A percentile compares a stretch with the other conserved stretches of the same genome.
Conservation (phyloP, 2,113 vertebrate genomes). For the Clinocottus analis region DNA sequence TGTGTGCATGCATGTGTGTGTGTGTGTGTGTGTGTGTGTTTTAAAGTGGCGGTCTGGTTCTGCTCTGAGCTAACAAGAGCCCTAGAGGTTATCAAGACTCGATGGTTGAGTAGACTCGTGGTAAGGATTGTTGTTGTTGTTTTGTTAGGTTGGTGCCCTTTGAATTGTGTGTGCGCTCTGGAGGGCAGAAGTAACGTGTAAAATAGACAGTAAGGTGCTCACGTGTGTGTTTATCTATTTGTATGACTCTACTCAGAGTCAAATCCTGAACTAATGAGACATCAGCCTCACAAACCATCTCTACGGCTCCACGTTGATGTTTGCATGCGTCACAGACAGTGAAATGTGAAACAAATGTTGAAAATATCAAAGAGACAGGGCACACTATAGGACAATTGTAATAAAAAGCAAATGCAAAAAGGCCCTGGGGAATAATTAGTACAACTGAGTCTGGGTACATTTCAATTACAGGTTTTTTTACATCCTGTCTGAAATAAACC, state of each 20-base stretch:
- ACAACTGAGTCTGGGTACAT: conserved; percentile 4
- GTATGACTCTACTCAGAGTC: conserved; percentile 20
- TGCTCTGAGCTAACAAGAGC: conserved; percentile 74
- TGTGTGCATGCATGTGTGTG: conserved; percentile 48
- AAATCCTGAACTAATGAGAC: conserved; percentile 48
- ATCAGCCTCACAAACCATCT: conserved; percentile 67
- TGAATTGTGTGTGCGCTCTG: conserved; percentile 24
- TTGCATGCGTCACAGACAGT: conserved; percentile 88
- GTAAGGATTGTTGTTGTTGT: conserved; percentile 33
- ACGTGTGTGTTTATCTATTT: conserved; percentile 16
- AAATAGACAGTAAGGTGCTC: conserved; percentile 21
- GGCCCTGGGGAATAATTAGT: background rate
- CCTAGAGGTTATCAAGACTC: conserved; percentile 72
- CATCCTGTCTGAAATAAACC: background rate
- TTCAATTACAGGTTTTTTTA: conserved; percentile 20
- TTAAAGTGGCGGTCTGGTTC: conserved; percentile 76
- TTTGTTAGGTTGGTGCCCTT: conserved; percentile 20
- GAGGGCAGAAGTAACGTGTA: conserved; percentile 38
- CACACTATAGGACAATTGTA: conserved; percentile 6
- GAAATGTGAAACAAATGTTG: conserved; percentile 88
- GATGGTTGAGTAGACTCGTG: conserved; percentile 46
- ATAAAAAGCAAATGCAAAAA: background rate
- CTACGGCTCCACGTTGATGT: conserved; percentile 86
- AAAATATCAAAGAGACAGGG: conserved; percentile 23
- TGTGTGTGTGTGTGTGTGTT: conserved; percentile 71